Base-by-base conservation (phyloP, 2,113 vertebrate genomes). In the Megaceryle maxima region DNA sequence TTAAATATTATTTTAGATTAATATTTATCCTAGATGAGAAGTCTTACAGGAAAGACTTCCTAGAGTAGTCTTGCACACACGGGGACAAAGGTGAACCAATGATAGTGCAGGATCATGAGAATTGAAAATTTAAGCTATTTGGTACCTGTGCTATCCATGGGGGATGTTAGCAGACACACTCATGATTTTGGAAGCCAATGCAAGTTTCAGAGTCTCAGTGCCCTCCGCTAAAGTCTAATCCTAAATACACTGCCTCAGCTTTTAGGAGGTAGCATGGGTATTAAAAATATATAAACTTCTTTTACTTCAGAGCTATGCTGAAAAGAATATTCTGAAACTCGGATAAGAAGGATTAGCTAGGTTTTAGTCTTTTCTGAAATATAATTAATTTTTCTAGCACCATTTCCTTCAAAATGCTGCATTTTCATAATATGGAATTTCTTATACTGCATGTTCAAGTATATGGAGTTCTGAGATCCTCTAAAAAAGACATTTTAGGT, bases 31-130 rank as follows among this genome's bases (percentile, higher is more conserved):
- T 29, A 83, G n/a, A 53, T 43, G 13, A 66, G 35, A 35, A 53
- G 4, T 33, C 22, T 70, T 66, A 48, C 13, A 59, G 11, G 41
- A 82, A 67, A 57, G 13, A 55, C 9, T 21, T n/a, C n/a, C 53
- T 72, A 37, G 28, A 46, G 8, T 31, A 76, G 20, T 76, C 33
- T 43, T 28, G 4, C 4, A 12, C 0, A 1, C 1, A 4, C 22
- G 4, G 29, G 51, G 18, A n/a, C 16, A 1, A 91, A 76, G 9
- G 17, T 35, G 25, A 72, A 83, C 75, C 1, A 20, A 2, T 26
- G 4, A 20, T 26, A 59, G 28, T 50, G 25, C 5, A 60, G 19
- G 19, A 69, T 57, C 19, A 35, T 8, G 28, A 88, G 20, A 28
- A 51, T 2, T 41, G 4, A 79, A 68, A 80, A 76, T 26, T n/a